These are phyloP conservation scores for Paracentrotus lividus DNA, from an alignment of 53 echinoderm and acorn worm genomes.

Conservation along the genomic window DNA sequence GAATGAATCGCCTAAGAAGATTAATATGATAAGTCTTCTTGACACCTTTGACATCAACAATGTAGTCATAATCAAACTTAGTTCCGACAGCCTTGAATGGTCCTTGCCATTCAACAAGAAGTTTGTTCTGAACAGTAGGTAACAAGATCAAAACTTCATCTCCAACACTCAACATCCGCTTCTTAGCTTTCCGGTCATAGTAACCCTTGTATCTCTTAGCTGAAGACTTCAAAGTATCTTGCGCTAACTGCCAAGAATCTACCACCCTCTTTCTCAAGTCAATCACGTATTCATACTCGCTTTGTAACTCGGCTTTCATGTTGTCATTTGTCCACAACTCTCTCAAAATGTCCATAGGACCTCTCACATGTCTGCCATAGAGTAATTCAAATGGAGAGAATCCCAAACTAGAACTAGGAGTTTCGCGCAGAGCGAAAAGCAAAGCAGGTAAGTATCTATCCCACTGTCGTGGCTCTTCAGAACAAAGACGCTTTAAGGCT, in stretches of 20 bases:
- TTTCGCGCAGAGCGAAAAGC: not conserved
- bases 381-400: slow-evolving; percentile 55
- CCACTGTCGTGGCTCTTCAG: no score
- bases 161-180: slow-evolving; percentile 62
- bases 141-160: slow-evolving; percentile 48
- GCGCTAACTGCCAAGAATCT: not conserved
- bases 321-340: slow-evolving; percentile 63
- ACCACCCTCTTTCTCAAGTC: slow-evolving; percentile 24
- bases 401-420: not conserved
- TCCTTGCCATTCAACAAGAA: slow-evolving; percentile 81
- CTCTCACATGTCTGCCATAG: slow-evolving; percentile 51
- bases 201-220: not conserved
- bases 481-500: no score
- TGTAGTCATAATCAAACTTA: slow-evolving; percentile 58
- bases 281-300: slow-evolving; percentile 57
- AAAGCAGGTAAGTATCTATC: not conserved
- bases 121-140: slow-evolving; percentile 76
- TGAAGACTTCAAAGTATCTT: not conserved
- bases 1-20: not conserved
- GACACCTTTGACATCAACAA: slow-evolving; percentile 60
- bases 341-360: slow-evolving; percentile 50
- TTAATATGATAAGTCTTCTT: slow-evolving; percentile 27
- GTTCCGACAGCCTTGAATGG: slow-evolving; percentile 74
- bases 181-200: slow-evolving; percentile 68
- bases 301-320: not conserved